Conservation (phyloP, 2,797 vertebrate genomes). For the Rhinoraja longicauda region DNA sequence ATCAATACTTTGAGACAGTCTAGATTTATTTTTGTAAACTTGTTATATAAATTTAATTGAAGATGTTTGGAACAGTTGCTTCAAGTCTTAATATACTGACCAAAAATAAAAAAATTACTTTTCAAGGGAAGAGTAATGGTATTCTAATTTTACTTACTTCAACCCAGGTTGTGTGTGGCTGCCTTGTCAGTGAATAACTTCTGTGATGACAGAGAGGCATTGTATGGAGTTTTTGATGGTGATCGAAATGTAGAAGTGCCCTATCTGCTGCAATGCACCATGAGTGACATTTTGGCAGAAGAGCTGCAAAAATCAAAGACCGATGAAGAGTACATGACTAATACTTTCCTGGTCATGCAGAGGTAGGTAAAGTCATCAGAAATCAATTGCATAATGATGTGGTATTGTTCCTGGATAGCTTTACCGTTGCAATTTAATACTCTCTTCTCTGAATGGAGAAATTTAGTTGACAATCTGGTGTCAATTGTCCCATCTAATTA, state of each 20-base stretch:
- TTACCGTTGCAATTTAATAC: background rate
- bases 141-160: background rate
- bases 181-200: slow-evolving; percentile 90
- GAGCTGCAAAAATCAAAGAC: slow-evolving; percentile 88
- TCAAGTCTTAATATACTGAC: background rate
- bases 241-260: slow-evolving; percentile 93
- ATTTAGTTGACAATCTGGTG: background rate
- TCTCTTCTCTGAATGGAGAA: background rate
- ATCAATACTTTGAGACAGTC: background rate
- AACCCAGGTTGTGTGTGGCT: slow-evolving; percentile 80
- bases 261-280: slow-evolving; percentile 89
- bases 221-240: slow-evolving; percentile 94
- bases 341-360: slow-evolving; percentile 94
- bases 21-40: background rate
- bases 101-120: background rate
- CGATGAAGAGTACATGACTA: slow-evolving; percentile 91
- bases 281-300: slow-evolving; percentile 91
- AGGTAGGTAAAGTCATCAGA: slow-evolving; percentile 58
- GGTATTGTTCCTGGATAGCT: background rate
- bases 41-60: background rate
- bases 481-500: background rate
- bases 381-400: background rate
- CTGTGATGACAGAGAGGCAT: slow-evolving; percentile 84
- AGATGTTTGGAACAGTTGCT: background rate
- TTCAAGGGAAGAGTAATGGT: background rate